A percentile compares a stretch with the other conserved stretches of the same genome.
Conservation (phyloP, 2,888 invertebrate genomes). For the Eueremaeus valkanovi region DNA sequence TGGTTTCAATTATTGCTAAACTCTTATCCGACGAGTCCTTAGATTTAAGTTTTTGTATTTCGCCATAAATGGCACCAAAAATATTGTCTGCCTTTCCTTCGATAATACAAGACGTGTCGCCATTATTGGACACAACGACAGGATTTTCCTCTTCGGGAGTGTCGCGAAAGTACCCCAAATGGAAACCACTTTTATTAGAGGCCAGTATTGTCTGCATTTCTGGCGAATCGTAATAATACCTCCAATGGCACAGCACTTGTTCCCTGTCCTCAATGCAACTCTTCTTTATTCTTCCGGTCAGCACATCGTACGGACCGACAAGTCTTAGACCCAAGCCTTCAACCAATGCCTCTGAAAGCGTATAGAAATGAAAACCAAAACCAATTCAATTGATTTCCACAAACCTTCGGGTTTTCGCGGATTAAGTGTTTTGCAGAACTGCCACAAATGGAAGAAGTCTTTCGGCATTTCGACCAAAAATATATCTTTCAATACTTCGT, state of each 20-base stretch:
- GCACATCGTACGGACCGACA: slow-evolving; percentile 82
- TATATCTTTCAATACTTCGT: slow-evolving; percentile 63
- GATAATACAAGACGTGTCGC: slow-evolving; percentile 65
- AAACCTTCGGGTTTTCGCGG: slow-evolving; percentile 57
- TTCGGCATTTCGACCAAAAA: slow-evolving; percentile 80
- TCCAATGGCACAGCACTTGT: slow-evolving; percentile 71
- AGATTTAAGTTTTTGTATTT: slow-evolving; percentile 58
- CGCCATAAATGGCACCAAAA: slow-evolving; percentile 73
- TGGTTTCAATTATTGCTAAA: slow-evolving; percentile 13
- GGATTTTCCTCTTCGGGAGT: slow-evolving; percentile 67
- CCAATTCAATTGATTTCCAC: slow-evolving; percentile 24
- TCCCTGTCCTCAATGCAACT: slow-evolving; percentile 49
- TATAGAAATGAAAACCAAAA: slow-evolving; percentile 36
- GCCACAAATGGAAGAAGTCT: slow-evolving; percentile 83
- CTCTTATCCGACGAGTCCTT: slow-evolving; percentile 27
- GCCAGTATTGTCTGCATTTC: slow-evolving; percentile 67
- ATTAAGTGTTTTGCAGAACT: slow-evolving; percentile 63
- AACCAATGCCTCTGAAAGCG: slow-evolving; percentile 60
- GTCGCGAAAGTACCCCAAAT: slow-evolving; percentile 57
- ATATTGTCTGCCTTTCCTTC: slow-evolving; percentile 70
- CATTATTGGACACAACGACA: slow-evolving; percentile 72
- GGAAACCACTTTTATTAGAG: slow-evolving; percentile 5
- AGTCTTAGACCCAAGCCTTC: slow-evolving; percentile 63
- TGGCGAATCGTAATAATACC: slow-evolving; percentile 89
- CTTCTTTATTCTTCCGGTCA: slow-evolving; percentile 55